Base-by-base conservation (phyloP, 2,888 invertebrate genomes). In the Drosophila hawaiiensis region DNA sequence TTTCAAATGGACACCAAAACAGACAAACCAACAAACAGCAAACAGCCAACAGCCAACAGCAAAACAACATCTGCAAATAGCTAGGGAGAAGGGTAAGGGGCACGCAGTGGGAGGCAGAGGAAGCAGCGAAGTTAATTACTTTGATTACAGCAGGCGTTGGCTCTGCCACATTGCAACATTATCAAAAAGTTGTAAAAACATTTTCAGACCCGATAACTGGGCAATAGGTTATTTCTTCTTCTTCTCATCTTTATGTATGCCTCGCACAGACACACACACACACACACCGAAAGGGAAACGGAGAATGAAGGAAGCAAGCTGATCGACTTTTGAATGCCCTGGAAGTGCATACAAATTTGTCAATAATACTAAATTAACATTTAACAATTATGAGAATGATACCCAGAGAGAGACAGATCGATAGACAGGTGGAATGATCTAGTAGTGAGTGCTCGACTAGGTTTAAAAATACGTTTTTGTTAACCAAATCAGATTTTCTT, bases 191-290 rank as follows among this genome's bases (percentile, higher is more conserved):
- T 65, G 71, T 58, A 50, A 67, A 69, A 63, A 60, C 49, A 22
- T 54, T 71, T 75, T 64, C 64, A 55, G 50, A 39, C 59, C 68
- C 72, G 47, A 76, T 78, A 78, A 78, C 64, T 78, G 53, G 67
- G 54, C 71, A 59, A 58, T 67, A 62, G 58, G 58, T 62, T 55
- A 41, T 63, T 56, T 53, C 16, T 22, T 54, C 19, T n/a, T 19
- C 37, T 19, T 39, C n/a, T 39, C 1, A 28, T 55, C 31, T 16
- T 22, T 16, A n/a, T 28, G 60, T 43, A 58, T 55, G 53, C 37
- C 31, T 33, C 25, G 31, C 59, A 29, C 55, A 63, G 12, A 31
- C 68, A 55, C 52, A 31, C 59, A 28, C 55, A 63, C 59, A 28
- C 55, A 63, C 19, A 31, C 68, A 55, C 52, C n/a, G 56, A 31